Percentiles rank a stretch among this genome's conserved stretches.
Conservation (phyloP, 2,113 vertebrate genomes). For the Pleuronectes platessa region DNA sequence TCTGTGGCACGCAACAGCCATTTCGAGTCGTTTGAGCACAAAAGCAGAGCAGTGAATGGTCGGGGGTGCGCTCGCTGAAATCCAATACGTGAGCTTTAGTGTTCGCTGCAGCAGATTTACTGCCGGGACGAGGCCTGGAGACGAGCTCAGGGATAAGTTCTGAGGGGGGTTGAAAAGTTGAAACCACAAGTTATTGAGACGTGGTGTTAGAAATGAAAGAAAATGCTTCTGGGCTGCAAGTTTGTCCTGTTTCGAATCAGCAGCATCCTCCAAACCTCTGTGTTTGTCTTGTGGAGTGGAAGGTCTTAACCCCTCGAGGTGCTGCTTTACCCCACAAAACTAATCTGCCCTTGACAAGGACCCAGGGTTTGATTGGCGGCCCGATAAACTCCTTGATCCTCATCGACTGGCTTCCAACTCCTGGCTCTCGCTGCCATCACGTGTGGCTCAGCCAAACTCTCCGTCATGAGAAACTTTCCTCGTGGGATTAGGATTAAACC, state of each 20-base stretch:
- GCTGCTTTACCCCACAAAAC: background rate
- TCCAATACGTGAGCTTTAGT: constrained; percentile 35
- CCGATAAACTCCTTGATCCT: constrained; percentile 47
- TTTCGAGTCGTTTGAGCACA: constrained; percentile 47
- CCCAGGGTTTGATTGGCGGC: constrained; percentile 43
- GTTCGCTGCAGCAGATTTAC: constrained; percentile 37
- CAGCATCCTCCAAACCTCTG: background rate
- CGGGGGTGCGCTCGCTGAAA: constrained; percentile 27
- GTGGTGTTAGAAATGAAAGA: background rate
- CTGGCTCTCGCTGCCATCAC: constrained; percentile 46
- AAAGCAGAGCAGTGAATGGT: constrained; percentile 32
- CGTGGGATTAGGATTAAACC: constrained; percentile 74
- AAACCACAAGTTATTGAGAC: background rate
- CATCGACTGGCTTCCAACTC: constrained; percentile 31
- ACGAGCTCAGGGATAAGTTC: background rate
- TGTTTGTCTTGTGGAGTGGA: background rate
- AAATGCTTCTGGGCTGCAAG: background rate
- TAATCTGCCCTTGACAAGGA: constrained; percentile 28
- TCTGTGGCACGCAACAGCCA: constrained; percentile 72
- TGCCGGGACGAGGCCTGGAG: constrained; percentile 24
- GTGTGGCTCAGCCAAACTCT: constrained; percentile 51
- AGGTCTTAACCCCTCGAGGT: background rate
- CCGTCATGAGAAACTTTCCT: constrained; percentile 50
- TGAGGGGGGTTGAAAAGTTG: background rate
- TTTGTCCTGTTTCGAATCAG: background rate